Base-by-base conservation (phyloP, 2,888 invertebrate species). In the Periphyllus acericola region DNA sequence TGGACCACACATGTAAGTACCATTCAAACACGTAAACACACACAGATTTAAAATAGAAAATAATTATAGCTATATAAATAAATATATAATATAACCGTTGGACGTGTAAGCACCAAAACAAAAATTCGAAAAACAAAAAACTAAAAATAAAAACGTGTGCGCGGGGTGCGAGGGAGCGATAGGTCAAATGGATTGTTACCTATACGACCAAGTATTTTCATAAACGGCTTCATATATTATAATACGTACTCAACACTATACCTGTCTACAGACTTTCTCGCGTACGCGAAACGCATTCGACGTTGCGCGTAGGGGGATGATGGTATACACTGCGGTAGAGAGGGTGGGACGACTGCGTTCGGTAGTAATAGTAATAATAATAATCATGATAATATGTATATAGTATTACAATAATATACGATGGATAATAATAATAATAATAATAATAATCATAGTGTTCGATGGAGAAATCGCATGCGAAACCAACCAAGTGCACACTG, bases 51-150 rank as follows among this genome's bases (percentile, higher is more conserved):
- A 11, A 46, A 46, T 46, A 46, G 11, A 46, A 46, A 14, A 46
- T 0, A 46, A 46, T 46, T 14, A 14, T 14, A 46, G 14, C 14
- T 46, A 46, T 46, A 14, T 14, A 46, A 46, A 46, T 46, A 14
- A 46, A 14, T 14, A 46, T 46, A 46, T 14, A 46, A 46, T 11
- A 14, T 9, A 34, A 34, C n/a, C 60, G 55, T 83, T 46, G 71
- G 74, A 83, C 74, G 34, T 82, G 25, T 82, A 52, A 82, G 82
- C 71, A 82, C 82, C 82, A 82, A 34, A 82, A 52, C 40, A 32
- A 81, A 81, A 52, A 11, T 32, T n/a, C 29, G 25, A 81, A 46
- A 71, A 32, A 74, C 34, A 60, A 82, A 71, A 34, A 82, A 66
- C 19, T 14, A 14, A 46, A 46, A 36, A 3, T 5, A 46, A 14